Conservation (phyloP, 2,888 invertebrate species). For the Dynastes maya region DNA sequence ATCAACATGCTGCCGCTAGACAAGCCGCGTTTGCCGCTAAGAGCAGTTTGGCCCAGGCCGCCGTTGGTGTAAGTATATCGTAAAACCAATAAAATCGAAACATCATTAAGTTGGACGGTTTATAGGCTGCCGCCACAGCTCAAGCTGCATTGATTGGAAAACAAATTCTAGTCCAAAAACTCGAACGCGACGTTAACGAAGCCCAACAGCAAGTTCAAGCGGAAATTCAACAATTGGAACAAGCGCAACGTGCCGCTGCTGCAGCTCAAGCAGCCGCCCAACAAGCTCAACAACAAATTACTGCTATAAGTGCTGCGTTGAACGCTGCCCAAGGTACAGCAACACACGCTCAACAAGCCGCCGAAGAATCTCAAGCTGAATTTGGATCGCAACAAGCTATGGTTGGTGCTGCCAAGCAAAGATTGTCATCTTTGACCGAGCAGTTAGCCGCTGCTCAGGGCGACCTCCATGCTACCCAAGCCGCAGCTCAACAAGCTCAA, state of each 20-base stretch:
- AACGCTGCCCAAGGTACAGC: constrained; percentile 85
- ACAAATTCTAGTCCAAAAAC: constrained; percentile 72
- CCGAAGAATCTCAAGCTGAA: constrained; percentile 83
- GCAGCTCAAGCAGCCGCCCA: constrained; percentile 83
- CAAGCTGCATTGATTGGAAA: constrained; percentile 80
- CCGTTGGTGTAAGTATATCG: constrained; percentile 71
- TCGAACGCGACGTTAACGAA: constrained; percentile 83
- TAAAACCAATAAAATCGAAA: not conserved
- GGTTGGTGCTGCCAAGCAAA: constrained; percentile 83
- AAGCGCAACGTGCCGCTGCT: constrained; percentile 81
- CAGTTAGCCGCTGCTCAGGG: constrained; percentile 80
- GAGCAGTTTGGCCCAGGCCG: constrained; percentile 80
- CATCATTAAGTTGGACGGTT: not conserved
- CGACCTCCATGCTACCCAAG: constrained; percentile 85
- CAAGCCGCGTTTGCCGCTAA: constrained; percentile 83
- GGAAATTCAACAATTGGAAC: constrained; percentile 82
- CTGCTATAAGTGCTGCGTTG: constrained; percentile 82
- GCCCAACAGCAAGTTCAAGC: constrained; percentile 80
- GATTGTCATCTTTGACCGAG: constrained; percentile 78
- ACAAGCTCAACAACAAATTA: constrained; percentile 72
- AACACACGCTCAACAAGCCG: constrained; percentile 83
- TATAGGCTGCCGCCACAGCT: constrained; percentile 79
- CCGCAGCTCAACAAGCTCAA: constrained; percentile 81
- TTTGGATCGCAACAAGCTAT: constrained; percentile 82
- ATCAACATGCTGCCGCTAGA: constrained; percentile 70